A percentile compares a stretch with the other conserved stretches of the same genome.
Evolutionary conservation across 2,113 vertebrate species (phyloP).

Genomic region (Percina caprodes): DNA sequence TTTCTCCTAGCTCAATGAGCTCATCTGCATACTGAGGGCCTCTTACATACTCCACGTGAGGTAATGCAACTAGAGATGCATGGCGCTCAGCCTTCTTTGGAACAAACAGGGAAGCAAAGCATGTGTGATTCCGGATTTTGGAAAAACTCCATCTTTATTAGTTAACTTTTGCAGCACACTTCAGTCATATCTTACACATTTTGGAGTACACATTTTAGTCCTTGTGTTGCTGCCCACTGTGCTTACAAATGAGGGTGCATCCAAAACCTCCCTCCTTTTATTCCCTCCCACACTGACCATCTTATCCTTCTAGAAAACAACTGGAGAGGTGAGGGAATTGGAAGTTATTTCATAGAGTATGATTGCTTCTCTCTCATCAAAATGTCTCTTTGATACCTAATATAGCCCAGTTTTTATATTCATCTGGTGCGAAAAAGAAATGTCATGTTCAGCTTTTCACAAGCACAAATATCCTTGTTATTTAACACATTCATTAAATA

Average conservation of each 20-base stretch:
- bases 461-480: neutral
- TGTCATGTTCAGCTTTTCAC: neutral
- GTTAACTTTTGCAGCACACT: neutral
- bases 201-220: neutral
- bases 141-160: neutral
- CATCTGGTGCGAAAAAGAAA: neutral
- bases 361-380: neutral
- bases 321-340: neutral
- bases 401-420: neutral
- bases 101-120: neutral
- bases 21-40: neutral
- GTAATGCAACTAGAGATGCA: neutral
- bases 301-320: slow-evolving; percentile 28
- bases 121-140: too few relatives aligned
- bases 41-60: neutral
- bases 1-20: neutral
- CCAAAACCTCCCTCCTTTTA: neutral
- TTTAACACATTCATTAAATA: neutral
- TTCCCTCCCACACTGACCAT: neutral
- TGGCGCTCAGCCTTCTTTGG: neutral
- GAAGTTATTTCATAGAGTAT: neutral
- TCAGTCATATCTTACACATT: neutral
- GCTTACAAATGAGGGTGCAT: neutral
- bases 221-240: neutral
- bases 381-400: neutral